Base-by-base conservation (phyloP, 2,797 vertebrate species). In the Chelidonichthys spinosus region DNA sequence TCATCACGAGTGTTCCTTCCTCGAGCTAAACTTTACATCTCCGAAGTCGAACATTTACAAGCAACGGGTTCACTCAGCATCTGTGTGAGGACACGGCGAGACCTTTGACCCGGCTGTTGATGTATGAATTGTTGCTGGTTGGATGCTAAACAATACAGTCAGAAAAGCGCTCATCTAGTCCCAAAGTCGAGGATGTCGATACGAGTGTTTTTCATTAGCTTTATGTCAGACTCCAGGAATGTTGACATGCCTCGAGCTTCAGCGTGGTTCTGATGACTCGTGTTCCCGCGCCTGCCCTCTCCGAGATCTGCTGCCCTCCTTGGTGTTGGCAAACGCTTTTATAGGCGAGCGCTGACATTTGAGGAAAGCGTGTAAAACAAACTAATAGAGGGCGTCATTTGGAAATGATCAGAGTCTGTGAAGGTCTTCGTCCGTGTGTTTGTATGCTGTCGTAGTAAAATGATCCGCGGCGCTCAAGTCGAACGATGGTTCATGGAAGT, bases 161-260 rank as follows among this genome's bases (percentile, higher is more conserved):
- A 42, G 40, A 58, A 42, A 73, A 53, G 55, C 36, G 9, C 39
- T 70, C 36, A 32, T n/a, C 37, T 15, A 47, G n/a, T 63, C 68
- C 58, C 7, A 58, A 32, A 33, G 25, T 18, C 8, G 17, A 69
- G 66, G 44, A 32, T 36, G 46, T 62, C 32, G 44, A 61, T 59
- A 39, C 36, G 71, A 46, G 64, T 72, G 75, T 42, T 83, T 81
- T 68, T 67, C 49, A 71, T 83, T 60, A 65, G 40, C 53, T 81
- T 58, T 66, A 42, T 73, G 69, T 79, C 69, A 79, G 72, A 76
- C 39, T 56, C 18, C 4, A 83, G 67, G 74, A 86, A 85, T 78
- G 72, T 62, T 2, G 62, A 67, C 33, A n/a, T 32, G 63, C 53
- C 13, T 50, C 36, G 1, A 49, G 76, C 62, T 47, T 50, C 25